Conservation (phyloP, 1,140 invertebrate genomes). For the Eulimnadia texana region DNA sequence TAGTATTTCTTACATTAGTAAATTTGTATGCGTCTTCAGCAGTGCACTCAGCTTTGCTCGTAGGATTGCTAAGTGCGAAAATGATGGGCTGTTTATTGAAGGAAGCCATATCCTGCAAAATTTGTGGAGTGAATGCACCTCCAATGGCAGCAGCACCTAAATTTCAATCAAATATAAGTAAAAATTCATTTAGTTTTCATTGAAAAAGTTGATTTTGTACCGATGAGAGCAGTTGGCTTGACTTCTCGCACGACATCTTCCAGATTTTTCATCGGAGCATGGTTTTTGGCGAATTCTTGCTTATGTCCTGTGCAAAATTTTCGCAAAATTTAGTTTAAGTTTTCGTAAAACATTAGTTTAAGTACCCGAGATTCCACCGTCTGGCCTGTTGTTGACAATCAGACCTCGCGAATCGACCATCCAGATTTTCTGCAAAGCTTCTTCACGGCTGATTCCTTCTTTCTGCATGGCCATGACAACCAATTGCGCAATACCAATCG, state of each 20-base stretch:
- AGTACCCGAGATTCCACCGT: slow-evolving; percentile 42
- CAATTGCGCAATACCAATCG: slow-evolving; percentile 71
- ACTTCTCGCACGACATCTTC: slow-evolving; percentile 61
- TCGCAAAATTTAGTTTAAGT: too few relatives aligned
- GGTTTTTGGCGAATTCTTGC: slow-evolving; percentile 64
- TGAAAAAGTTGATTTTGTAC: too few relatives aligned
- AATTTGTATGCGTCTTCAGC: slow-evolving; percentile 76
- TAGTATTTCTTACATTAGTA: slow-evolving; percentile 78
- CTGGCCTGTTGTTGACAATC: slow-evolving; percentile 58
- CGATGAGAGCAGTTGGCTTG: slow-evolving; percentile 72
- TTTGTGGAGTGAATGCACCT: slow-evolving; percentile 72
- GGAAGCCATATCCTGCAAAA: slow-evolving; percentile 69
- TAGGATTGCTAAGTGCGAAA: slow-evolving; percentile 95
- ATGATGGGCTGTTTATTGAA: slow-evolving; percentile 78
- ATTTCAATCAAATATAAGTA: too few relatives aligned
- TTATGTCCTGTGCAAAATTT: slow-evolving; percentile 57
- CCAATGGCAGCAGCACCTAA: slow-evolving; percentile 70
- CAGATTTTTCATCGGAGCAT: slow-evolving; percentile 57
- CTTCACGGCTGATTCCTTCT: slow-evolving; percentile 52
- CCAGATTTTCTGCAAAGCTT: slow-evolving; percentile 60
- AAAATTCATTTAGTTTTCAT: too few relatives aligned
- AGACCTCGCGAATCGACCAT: slow-evolving; percentile 76
- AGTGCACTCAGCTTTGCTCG: slow-evolving; percentile 90
- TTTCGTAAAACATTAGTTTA: neutral
- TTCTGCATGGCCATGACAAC: slow-evolving; percentile 74